These are phyloP conservation scores for Schizotus pectinicornis DNA, from an alignment of 2,888 invertebrate genomes.

Conservation along the genomic window DNA sequence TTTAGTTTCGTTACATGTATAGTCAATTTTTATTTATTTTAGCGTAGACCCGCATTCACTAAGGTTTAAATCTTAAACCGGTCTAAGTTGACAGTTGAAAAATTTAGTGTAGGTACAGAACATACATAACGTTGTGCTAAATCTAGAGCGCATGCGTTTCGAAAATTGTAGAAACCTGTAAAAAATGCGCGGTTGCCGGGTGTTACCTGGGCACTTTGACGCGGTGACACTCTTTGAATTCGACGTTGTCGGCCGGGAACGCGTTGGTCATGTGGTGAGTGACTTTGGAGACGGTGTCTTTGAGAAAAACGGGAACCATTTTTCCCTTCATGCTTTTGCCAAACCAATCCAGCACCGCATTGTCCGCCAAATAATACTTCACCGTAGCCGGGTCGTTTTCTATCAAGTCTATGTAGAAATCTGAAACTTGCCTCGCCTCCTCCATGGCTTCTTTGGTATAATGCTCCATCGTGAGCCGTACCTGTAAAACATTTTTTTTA, in stretches of 20 bases:
- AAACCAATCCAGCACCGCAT: slow-evolving; percentile 67
- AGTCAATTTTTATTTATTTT: too few species aligned
- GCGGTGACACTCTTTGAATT: slow-evolving; percentile 51
- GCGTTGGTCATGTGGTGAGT: slow-evolving; percentile 48
- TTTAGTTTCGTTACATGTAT: too few species aligned
- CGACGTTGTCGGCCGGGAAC: slow-evolving; percentile 49
- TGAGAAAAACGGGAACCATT: slow-evolving; percentile 65
- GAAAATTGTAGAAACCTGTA: slow-evolving; percentile 1
- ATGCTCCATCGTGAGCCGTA: slow-evolving; percentile 26
- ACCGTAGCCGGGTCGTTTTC: slow-evolving; percentile 50
- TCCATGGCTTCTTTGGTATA: slow-evolving; percentile 41
- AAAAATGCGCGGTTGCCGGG: slow-evolving; percentile 2
- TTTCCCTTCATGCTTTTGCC: slow-evolving; percentile 67
- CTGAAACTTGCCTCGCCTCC: slow-evolving; percentile 48
- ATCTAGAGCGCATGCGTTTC: slow-evolving; percentile 11
- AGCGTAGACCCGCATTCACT: too few species aligned
- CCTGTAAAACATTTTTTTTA: background rate
- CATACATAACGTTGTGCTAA: too few species aligned
- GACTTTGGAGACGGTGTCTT: slow-evolving; percentile 58
- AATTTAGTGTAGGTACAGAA: too few species aligned
- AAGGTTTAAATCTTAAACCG: too few species aligned
- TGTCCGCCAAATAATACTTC: slow-evolving; percentile 51
- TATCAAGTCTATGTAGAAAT: slow-evolving; percentile 53
- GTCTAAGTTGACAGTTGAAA: too few species aligned
- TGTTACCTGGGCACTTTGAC: slow-evolving; percentile 46